Conservation (phyloP, 2,797 vertebrate genomes). For the Adrianichthys oophorus region DNA sequence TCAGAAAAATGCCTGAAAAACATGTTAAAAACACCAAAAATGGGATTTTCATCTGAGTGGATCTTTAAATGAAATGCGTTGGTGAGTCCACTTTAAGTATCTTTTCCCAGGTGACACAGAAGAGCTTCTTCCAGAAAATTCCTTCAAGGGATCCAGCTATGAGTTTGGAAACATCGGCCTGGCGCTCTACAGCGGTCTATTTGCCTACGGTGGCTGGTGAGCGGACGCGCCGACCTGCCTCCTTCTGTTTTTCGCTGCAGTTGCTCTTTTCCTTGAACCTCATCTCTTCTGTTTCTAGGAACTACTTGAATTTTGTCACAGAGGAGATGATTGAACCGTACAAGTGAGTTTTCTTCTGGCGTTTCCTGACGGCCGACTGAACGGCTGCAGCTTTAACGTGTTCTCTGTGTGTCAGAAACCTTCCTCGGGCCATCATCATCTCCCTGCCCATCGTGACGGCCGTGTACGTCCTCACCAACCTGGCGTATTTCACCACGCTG, state of each 20-base stretch:
- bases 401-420: conserved; percentile 79
- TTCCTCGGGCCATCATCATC: conserved; percentile 96
- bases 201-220: conserved; percentile 97
- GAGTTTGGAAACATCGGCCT: conserved; percentile 90
- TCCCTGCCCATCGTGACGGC: conserved; percentile 92
- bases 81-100: not conserved
- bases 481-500: conserved; percentile 97
- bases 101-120: conserved; percentile 74
- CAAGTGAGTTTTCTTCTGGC: conserved; percentile 76
- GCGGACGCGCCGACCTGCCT: conserved; percentile 33
- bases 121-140: conserved; percentile 79
- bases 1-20: too few relatives aligned
- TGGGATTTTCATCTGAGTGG: too few relatives aligned
- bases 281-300: conserved; percentile 77
- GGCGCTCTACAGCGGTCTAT: conserved; percentile 94
- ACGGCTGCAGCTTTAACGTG: not conserved
- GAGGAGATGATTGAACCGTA: conserved; percentile 99
- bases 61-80: too few relatives aligned
- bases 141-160: conserved; percentile 85
- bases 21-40: too few relatives aligned
- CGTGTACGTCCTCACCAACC: conserved; percentile 95
- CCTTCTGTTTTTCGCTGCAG: too few relatives aligned
- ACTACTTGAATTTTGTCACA: conserved; percentile 98
- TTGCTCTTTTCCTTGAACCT: too few relatives aligned
- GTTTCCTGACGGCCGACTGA: not conserved